Evolutionary conservation across 1,140 invertebrate genomes (phyloP), one percentile per base, ranked within the genome.

Genomic region (Papilio polytes): DNA sequence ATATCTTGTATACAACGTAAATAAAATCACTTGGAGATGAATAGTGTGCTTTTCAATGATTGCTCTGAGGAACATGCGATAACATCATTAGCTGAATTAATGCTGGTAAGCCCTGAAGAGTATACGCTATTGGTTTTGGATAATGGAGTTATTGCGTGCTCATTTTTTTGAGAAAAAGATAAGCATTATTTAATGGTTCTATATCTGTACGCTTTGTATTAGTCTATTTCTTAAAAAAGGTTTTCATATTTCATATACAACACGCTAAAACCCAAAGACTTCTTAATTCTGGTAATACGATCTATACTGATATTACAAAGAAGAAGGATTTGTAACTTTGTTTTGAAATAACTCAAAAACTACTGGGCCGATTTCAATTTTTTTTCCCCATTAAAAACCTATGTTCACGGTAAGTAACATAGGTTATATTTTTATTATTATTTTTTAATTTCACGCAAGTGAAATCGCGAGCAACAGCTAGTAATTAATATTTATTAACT

Each of bases 71-170:
- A 66, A 66, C 63, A 66, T 66, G 63, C 63, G 63, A 66, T 66
- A 66, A 26, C 63, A 66, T 66, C 63, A 26, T 66, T 66, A 66
- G 22, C 1, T 31, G 63, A 66, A 26, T 66, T 15, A 66, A 66
- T 31, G 63, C 22, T 66, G 26, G 63, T 31, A 66, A 15, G 26
- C 3, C 26, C 22, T 36, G 63, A 36, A 66, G 26, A 66, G 63
- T 9, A 66, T 66, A 66, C 63, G 26, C 63, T 66, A 66, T 66
- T 66, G 63, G 63, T 66, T 66, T 66, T 66, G 22, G 63, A 66
- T 66, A 66, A 66, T 66, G 63, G 63, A 18, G 36, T 66, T 66
- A 66, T 66, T 66, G 63, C 63, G 63, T 66, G 63, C 26, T 13
- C 22, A 66, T 1, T 66, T 66, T 36, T 66, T 66, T 66, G 63